Conservation (phyloP, 2,113 vertebrate species). For the Willisornis vidua region DNA sequence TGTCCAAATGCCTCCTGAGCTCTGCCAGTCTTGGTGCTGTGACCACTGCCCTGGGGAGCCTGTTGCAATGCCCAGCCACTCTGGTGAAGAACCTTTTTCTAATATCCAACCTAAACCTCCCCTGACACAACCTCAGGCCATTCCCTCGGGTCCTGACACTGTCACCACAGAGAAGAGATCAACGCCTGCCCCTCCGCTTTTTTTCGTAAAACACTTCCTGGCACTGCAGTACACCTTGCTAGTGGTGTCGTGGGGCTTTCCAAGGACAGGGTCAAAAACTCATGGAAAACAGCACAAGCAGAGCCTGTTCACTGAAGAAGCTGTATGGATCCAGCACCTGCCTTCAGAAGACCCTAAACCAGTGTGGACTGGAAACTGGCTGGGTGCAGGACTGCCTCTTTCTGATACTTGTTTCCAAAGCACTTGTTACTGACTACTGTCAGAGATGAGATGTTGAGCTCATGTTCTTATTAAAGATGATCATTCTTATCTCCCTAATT, state of each 20-base stretch:
- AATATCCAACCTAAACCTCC: neutral
- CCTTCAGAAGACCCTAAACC: neutral
- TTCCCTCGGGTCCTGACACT: neutral
- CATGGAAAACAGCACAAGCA: neutral
- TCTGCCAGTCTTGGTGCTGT: neutral
- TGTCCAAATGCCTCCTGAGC: neutral
- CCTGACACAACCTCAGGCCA: neutral
- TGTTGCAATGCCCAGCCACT: neutral
- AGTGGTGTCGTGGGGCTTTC: neutral
- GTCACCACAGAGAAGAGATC: neutral
- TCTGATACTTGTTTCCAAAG: neutral
- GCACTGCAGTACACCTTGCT: rapidly evolving
- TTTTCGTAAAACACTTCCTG: neutral
- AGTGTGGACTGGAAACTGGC: neutral
- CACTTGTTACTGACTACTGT: neutral
- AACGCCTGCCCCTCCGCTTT: neutral
- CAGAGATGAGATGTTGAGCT: neutral
- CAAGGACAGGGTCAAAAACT: neutral
- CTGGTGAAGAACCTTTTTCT: neutral
- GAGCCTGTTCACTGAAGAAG: neutral
- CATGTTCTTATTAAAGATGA: neutral
- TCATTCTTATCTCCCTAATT: neutral
- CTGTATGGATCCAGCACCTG: rapidly evolving
- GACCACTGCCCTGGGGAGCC: neutral
- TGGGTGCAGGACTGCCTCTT: neutral